phyloP scores from a whole-genome alignment of 2,888 invertebrate genomes.

The Plutella xylostella region DNA sequence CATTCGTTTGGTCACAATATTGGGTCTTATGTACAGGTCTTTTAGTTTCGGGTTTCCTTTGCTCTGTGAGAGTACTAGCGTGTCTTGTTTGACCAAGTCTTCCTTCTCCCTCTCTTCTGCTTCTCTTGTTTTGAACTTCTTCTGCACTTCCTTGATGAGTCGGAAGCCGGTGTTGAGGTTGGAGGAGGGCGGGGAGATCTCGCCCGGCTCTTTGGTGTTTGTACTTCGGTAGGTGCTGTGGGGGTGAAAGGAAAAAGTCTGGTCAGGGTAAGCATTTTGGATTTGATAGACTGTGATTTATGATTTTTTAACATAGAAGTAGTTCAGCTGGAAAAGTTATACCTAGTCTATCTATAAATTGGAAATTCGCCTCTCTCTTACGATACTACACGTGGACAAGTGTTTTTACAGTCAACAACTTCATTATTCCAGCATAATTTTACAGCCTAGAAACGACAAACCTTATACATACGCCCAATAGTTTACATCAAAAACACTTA shows the following conservation, averaged over 20 bases:
- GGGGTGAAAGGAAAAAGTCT: background rate
- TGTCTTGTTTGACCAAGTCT: constrained; percentile 98
- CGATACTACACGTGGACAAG: too few species aligned
- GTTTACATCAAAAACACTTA: too few species aligned
- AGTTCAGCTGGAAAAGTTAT: too few species aligned
- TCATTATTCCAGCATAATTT: too few species aligned
- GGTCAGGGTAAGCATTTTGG: too few species aligned
- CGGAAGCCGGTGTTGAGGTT: constrained; percentile 97
- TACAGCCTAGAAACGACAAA: too few species aligned
- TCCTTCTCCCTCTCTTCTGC: constrained; percentile 99
- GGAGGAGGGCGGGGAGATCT: constrained; percentile 91
- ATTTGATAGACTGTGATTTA: too few species aligned
- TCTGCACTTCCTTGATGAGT: constrained; percentile 98
- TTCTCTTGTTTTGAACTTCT: constrained; percentile 97
- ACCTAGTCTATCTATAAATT: too few species aligned
- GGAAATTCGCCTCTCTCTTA: too few species aligned
- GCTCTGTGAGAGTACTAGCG: constrained; percentile 90
- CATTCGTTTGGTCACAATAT: constrained; percentile 97
- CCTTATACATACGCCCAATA: too few species aligned
- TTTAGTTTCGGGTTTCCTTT: constrained; percentile 98
- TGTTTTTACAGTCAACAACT: too few species aligned
- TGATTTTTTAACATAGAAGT: too few species aligned
- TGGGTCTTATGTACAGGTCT: constrained; percentile 98
- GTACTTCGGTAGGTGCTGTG: constrained; percentile 92
- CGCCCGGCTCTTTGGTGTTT: constrained; percentile 97